Base-by-base conservation (phyloP, 2,113 vertebrate genomes). In the Spea bombifrons region DNA sequence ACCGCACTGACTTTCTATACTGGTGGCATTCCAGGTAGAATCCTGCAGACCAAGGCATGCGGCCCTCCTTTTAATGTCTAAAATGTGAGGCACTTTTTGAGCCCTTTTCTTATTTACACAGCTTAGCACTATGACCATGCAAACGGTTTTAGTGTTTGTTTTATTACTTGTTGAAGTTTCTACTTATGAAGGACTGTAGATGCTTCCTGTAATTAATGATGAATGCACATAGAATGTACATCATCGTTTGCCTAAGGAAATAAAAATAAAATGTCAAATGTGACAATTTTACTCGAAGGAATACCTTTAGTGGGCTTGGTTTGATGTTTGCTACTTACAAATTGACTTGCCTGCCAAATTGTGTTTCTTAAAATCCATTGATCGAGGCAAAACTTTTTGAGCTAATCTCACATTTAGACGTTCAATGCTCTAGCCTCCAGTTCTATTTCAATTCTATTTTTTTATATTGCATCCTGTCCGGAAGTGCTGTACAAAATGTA, bases 141-240 rank as follows among this genome's bases (percentile, higher is more conserved):
- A 17, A 43, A 70, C 8, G 15, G 10, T 49, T 70, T 15, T 50
- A 43, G 49, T 30, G 16, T 71, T 52, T 71, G 10, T 43, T 55
- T 4, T 53, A 50, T 17, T 50, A 45, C 10, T 3, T 67, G 44
- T 67, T 67, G 3, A 10, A 67, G 44, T 50, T 71, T n/a, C 50
- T 50, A 16, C n/a, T 43, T 43, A 71, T 8, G 3, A 10, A 50
- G 69, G 10, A 7, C 13, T 30, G 8, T 71, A 71, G 69, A n/a
- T 55, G 55, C 48, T 71, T 71, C 13, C 46, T 70, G 46, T 70
- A 70, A 50, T 50, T 50, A 50, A 70, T 50, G 48, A 50, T 48
- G 48, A 70, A n/a, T 50, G 67, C 46, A 70, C 3, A 70, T n/a
- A 50, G 48, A 70, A 8, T 70, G 47, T 71, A 43, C 3, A 70